A percentile compares a stretch with the other conserved stretches of the same genome.
Evolutionary conservation across 2,888 invertebrate species (phyloP).

Genomic region (Pantelozetes paolii): DNA sequence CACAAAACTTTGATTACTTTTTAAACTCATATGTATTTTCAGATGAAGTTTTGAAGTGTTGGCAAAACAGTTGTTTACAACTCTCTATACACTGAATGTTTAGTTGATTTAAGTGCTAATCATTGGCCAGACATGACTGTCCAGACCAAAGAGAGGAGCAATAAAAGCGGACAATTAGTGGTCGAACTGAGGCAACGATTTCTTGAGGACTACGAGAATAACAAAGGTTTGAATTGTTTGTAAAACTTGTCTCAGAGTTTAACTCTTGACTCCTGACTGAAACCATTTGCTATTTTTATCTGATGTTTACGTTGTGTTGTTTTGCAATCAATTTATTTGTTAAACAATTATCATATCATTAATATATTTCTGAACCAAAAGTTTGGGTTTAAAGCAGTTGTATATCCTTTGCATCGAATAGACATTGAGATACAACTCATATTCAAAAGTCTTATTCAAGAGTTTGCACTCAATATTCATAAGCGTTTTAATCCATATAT

Average conservation of each 20-base stretch:
- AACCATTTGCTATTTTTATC: conserved; percentile 21
- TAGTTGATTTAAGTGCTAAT: too few relatives aligned
- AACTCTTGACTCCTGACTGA: background rate
- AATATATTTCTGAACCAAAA: too few relatives aligned
- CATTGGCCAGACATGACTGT: background rate
- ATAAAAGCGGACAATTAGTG: conserved; percentile 5
- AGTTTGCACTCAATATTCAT: background rate
- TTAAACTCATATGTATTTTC: background rate
- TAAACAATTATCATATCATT: too few relatives aligned
- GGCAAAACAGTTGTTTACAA: background rate
- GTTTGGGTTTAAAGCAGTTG: too few relatives aligned
- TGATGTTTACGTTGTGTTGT: background rate
- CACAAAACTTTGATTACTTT: background rate
- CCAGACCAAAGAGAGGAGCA: background rate
- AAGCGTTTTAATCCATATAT: background rate
- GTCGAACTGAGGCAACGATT: conserved; percentile 4
- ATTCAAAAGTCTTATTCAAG: too few relatives aligned
- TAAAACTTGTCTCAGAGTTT: background rate
- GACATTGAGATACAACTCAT: too few relatives aligned
- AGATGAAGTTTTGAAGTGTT: background rate
- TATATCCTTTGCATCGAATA: too few relatives aligned
- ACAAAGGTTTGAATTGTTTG: background rate
- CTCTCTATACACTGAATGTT: background rate
- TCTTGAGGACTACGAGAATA: conserved; percentile 13
- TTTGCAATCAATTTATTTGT: too few relatives aligned